These are phyloP conservation scores for Chamaea fasciata DNA, from an alignment of 2,113 vertebrate genomes.

Conservation along the genomic window DNA sequence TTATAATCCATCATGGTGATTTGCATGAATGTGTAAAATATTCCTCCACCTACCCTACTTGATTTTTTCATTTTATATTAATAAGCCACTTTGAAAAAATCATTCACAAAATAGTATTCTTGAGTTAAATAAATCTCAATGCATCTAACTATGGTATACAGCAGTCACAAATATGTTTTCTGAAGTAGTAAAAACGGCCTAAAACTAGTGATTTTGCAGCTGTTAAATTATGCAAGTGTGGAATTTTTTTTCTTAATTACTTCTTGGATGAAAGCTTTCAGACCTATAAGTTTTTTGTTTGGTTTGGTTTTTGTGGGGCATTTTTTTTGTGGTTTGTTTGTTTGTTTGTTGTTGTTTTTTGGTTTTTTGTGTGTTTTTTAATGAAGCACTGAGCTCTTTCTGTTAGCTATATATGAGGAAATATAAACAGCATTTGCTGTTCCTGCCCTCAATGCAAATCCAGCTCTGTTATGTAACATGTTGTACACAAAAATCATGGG, in stretches of 20 bases:
- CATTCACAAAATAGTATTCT: constrained; percentile 26
- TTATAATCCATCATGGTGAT: constrained; percentile 18
- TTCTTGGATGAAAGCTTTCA: not conserved
- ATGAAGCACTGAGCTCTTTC: not conserved
- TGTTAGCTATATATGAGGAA: not conserved
- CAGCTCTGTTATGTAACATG: not conserved
- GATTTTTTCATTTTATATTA: constrained; percentile 27
- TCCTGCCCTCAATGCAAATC: constrained; percentile 1
- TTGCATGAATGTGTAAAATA: constrained; percentile 47
- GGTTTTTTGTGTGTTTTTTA: not conserved
- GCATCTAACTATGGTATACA: not conserved
- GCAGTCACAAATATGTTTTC: constrained; percentile 11
- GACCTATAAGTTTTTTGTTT: not conserved
- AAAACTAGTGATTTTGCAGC: constrained; percentile 6
- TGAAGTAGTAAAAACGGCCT: not conserved
- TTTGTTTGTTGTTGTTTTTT: too few relatives aligned
- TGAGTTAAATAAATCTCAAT: not conserved
- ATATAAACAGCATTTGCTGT: not conserved
- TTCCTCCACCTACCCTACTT: constrained; percentile 10
- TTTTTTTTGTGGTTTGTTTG: not conserved
- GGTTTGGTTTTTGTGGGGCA: not conserved
- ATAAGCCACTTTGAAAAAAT: not conserved
- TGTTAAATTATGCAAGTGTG: not conserved
- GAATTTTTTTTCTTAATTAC: not conserved
- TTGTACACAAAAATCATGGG: not conserved